Conservation (phyloP, 2,113 vertebrate species). For the Anthoscopus minutus region DNA sequence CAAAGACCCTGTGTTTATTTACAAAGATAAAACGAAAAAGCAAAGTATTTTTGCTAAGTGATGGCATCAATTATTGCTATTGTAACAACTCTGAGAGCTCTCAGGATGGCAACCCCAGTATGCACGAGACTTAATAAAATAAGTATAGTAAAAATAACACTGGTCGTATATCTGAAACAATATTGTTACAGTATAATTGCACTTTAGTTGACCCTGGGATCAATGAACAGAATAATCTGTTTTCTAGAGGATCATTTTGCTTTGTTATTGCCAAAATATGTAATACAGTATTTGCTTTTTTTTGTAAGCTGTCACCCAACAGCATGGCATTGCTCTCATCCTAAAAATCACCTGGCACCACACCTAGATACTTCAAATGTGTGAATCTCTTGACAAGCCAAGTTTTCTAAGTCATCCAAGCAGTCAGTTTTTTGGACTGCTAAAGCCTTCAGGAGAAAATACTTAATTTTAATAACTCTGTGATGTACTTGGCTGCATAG, state of each 20-base stretch:
- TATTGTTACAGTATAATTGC: background rate
- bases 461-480: background rate
- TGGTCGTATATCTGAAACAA: background rate
- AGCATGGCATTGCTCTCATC: background rate
- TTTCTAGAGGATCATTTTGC: background rate
- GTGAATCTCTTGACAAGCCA: background rate
- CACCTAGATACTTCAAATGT: background rate
- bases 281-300: background rate
- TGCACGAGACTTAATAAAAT: background rate
- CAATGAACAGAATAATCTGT: background rate
- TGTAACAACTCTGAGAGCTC: background rate
- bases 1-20: background rate
- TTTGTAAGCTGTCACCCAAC: background rate
- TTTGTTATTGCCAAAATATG: background rate
- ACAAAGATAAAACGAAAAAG: background rate
- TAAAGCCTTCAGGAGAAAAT: background rate
- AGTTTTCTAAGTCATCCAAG: background rate
- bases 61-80: background rate
- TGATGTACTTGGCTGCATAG: background rate
- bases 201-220: background rate
- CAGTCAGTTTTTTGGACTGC: background rate
- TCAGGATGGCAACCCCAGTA: background rate
- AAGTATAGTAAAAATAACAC: background rate
- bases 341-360: background rate
- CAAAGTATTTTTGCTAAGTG: background rate